Percentiles rank a stretch among this genome's conserved stretches.
Evolutionary conservation across 2,113 vertebrate genomes (phyloP).

Genomic region (Cyprinodon variegatus): DNA sequence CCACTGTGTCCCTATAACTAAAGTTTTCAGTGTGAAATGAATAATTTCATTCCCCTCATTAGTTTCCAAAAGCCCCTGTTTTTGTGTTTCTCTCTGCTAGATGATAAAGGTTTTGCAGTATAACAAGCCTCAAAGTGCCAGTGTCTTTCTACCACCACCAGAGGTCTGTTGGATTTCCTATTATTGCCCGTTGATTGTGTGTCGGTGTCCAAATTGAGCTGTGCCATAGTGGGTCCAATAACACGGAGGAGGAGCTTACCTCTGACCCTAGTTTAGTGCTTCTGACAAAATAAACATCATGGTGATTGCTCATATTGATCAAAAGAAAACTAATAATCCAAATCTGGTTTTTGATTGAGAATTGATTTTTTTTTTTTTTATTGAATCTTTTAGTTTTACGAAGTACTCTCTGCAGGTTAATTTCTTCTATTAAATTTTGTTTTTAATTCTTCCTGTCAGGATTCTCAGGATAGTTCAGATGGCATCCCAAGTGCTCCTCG

Average conservation of each 20-base stretch:
- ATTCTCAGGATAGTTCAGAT: constrained; percentile 94
- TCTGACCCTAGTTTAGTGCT: constrained; percentile 30
- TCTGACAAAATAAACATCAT: constrained; percentile 15
- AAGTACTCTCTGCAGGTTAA: neutral
- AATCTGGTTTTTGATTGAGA: neutral
- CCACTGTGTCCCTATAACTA: constrained; percentile 1
- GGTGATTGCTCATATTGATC: constrained; percentile 18
- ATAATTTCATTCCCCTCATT: constrained; percentile 39
- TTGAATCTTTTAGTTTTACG: neutral
- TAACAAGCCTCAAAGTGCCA: constrained; percentile 81
- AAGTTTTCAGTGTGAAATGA: constrained; percentile 19
- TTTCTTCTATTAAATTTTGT: constrained; percentile 2
- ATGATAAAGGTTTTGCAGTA: constrained; percentile 86
- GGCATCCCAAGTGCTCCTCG: constrained; percentile 90
- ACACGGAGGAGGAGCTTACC: constrained; percentile 32
- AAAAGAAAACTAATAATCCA: constrained; percentile 1
- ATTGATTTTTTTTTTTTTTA: neutral
- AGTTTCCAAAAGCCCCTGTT: constrained; percentile 67
- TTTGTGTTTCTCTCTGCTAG: constrained; percentile 79
- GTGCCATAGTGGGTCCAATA: constrained; percentile 44
- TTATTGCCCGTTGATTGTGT: constrained; percentile 69
- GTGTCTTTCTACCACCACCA: constrained; percentile 81
- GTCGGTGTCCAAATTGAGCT: constrained; percentile 41
- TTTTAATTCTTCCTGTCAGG: constrained; percentile 71
- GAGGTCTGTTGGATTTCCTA: constrained; percentile 80